Percentiles rank a stretch among this genome's conserved stretches.
Conservation (phyloP, 2,888 invertebrate species). For the Pristionchus japonicus region DNA sequence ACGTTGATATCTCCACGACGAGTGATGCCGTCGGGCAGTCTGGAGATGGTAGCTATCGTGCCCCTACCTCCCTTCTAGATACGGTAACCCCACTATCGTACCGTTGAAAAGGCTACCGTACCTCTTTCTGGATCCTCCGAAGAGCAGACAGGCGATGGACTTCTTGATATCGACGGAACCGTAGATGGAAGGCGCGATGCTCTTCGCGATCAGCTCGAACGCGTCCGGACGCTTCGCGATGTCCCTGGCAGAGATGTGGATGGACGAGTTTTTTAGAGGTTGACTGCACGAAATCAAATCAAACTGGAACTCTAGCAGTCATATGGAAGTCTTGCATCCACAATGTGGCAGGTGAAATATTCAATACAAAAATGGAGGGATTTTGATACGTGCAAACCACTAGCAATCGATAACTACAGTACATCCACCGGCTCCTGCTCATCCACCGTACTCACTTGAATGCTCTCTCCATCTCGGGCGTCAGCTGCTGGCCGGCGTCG, state of each 20-base stretch:
- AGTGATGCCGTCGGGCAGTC: conserved; percentile 92
- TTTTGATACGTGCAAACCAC: no score
- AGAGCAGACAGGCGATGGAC: conserved; percentile 92
- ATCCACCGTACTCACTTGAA: conserved; percentile 57
- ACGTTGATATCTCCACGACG: conserved; percentile 97
- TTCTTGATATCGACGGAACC: conserved; percentile 95
- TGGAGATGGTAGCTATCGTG: conserved; percentile 56
- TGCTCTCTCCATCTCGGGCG: conserved; percentile 57
- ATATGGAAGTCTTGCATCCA: no score
- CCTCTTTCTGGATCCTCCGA: conserved; percentile 85
- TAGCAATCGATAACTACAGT: no score
- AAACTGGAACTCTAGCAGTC: no score
- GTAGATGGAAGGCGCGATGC: conserved; percentile 96
- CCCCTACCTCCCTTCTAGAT: not conserved
- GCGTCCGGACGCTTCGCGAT: conserved; percentile 88
- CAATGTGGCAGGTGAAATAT: no score
- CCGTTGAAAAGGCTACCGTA: no score
- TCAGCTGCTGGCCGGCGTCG: not conserved
- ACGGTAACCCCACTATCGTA: no score
- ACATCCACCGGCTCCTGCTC: no score
- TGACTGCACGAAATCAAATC: no score
- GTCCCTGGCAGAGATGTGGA: conserved; percentile 50
- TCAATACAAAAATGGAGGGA: no score
- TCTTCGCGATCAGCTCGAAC: conserved; percentile 89
- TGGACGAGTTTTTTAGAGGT: no score